A percentile compares a stretch with the other conserved stretches of the same genome.
Conservation (phyloP, 2,888 invertebrate species). For the Hirtodrosophila duncani region DNA sequence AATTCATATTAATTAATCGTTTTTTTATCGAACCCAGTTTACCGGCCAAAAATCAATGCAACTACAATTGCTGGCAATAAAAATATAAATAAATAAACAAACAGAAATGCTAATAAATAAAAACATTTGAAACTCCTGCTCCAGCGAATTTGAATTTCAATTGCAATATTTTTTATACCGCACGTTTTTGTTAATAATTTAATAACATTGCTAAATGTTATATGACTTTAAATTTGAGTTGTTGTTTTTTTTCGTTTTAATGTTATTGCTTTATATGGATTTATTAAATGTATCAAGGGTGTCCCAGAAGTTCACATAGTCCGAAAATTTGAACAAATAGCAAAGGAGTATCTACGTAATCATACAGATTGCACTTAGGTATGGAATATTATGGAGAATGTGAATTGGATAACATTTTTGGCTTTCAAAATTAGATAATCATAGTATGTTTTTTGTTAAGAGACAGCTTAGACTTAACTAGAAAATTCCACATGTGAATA, state of each 20-base stretch:
- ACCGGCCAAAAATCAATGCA: slow-evolving; percentile 54
- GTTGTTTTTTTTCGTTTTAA: slow-evolving; percentile 1
- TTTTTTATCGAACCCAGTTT: slow-evolving; percentile 30
- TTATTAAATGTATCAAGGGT: too few species aligned
- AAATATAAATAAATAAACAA: slow-evolving; percentile 9
- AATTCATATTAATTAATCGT: slow-evolving; percentile 69
- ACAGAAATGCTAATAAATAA: slow-evolving; percentile 50
- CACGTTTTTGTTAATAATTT: slow-evolving; percentile 31
- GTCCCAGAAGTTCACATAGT: too few species aligned
- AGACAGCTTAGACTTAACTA: too few species aligned
- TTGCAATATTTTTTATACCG: slow-evolving; percentile 14
- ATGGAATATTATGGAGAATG: too few species aligned
- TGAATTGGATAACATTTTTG: too few species aligned
- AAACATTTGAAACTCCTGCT: slow-evolving; percentile 29
- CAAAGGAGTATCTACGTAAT: too few species aligned
- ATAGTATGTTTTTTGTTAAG: too few species aligned
- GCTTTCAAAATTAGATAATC: too few species aligned
- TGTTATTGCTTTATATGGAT: too few species aligned
- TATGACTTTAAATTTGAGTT: neutral
- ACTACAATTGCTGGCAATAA: slow-evolving; percentile 29
- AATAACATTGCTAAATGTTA: slow-evolving; percentile 25
- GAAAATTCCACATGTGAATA: too few species aligned
- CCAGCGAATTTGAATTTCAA: slow-evolving; percentile 39
- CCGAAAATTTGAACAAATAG: too few species aligned
- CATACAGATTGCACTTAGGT: too few species aligned